Base-by-base conservation (phyloP, 1,140 invertebrate genomes). In the Drusus annulatus region DNA sequence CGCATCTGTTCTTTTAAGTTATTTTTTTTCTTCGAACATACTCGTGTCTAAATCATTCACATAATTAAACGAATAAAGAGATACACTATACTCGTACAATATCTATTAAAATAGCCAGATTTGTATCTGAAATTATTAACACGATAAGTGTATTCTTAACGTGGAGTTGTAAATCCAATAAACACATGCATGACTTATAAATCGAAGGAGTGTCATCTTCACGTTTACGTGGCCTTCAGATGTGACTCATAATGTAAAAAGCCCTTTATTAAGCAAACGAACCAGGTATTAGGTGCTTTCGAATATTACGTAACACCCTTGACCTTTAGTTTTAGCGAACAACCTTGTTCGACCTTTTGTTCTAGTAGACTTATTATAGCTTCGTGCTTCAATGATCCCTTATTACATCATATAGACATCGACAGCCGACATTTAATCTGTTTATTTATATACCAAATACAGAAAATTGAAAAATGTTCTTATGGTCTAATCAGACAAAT, bases 331-430 rank as follows among this genome's bases (percentile, higher is more conserved):
- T 51, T 52, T 6, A 52, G 52, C 52, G 36, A 21, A 76, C 63
- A 76, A 80, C 79, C 71, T 80, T 80, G 79, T 17, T 54, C 73
- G 79, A 80, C 79, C 79, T 74, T 73, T 65, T 65, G 62, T 28
- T 65, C 62, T 65, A 65, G 23, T 21, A 50, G 36, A n/a, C 75
- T 74, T 63, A 7, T 52, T 15, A 69, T 52, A 60, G 60, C 36
- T 45, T 45, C 36, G 36, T 45, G 36, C 19, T 58, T 77, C 60
- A 81, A 81, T 78, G 60, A 75, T n/a, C 80, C 80, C 75, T 71
- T 78, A 74, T 78, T 75, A 73, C 63, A 58, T 60, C 36, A 74
- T 50, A 78, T 36, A 81, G 69, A 75, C 80, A 78, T 74, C 60
- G 54, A 73, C 58, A 54, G 65, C 54, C 76, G 80, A 76, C 80